Conservation (phyloP, 2,113 vertebrate genomes). For the Gambusia holbrooki region DNA sequence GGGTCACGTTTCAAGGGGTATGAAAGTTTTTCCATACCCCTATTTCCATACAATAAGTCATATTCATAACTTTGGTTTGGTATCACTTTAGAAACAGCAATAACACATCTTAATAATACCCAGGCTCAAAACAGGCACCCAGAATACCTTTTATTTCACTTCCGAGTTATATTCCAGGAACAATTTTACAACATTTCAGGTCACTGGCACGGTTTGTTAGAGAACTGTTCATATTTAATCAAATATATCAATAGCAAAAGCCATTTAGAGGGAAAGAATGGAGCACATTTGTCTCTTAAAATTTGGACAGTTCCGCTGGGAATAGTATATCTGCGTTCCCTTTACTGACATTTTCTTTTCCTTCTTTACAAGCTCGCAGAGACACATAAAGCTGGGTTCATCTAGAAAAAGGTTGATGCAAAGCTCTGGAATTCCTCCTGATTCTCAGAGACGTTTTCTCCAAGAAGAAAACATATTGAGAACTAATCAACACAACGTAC, state of each 20-base stretch:
- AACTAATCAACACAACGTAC: constrained; percentile 37
- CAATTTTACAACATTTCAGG: constrained; percentile 61
- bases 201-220: constrained; percentile 60
- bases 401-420: constrained; percentile 63
- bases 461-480: constrained; percentile 48
- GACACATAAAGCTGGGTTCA: constrained; percentile 61
- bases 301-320: constrained; percentile 49
- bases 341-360: constrained; percentile 70
- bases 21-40: not conserved
- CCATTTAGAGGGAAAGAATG: constrained; percentile 30
- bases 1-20: not conserved
- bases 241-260: constrained; percentile 67
- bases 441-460: constrained; percentile 44
- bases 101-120: constrained; percentile 47
- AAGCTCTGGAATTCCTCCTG: constrained; percentile 43
- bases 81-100: constrained; percentile 39
- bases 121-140: constrained; percentile 46
- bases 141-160: constrained; percentile 70
- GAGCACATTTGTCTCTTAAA: constrained; percentile 68
- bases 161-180: constrained; percentile 76
- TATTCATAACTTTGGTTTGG: constrained; percentile 25
- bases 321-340: constrained; percentile 63
- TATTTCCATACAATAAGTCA: constrained; percentile 23
- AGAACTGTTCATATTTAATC: constrained; percentile 71
- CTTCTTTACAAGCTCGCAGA: constrained; percentile 73